Percentiles rank a stretch among this genome's conserved stretches.
These are phyloP conservation scores for Barbus barbus DNA, from an alignment of 2,113 vertebrate genomes.

Conservation along the genomic window DNA sequence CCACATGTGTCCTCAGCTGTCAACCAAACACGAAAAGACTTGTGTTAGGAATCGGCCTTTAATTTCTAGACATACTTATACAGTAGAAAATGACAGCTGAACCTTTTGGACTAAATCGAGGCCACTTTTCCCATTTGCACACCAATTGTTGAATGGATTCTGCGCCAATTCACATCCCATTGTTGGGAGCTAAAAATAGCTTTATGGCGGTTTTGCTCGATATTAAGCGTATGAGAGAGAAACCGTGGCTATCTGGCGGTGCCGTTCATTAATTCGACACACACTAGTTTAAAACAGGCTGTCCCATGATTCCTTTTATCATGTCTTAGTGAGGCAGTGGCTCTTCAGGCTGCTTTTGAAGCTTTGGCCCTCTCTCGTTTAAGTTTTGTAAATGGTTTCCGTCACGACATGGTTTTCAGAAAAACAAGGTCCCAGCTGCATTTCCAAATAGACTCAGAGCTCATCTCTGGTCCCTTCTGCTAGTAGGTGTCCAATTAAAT, in stretches of 20 bases:
- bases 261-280: slow-evolving; percentile 46
- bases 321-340: slow-evolving; percentile 41
- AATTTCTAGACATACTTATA: slow-evolving; percentile 59
- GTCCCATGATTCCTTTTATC: slow-evolving; percentile 29
- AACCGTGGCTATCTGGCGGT: not conserved
- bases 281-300: slow-evolving; percentile 36
- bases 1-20: slow-evolving; percentile 99
- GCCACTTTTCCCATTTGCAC: not conserved
- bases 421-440: slow-evolving; percentile 63
- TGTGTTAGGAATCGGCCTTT: slow-evolving; percentile 79
- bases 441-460: slow-evolving; percentile 62
- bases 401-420: slow-evolving; percentile 19
- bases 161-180: not conserved
- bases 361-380: slow-evolving; percentile 36
- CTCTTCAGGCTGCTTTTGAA: slow-evolving; percentile 20
- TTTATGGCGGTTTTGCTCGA: slow-evolving; percentile 15
- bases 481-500: slow-evolving; percentile 58
- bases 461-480: slow-evolving; percentile 51
- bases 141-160: slow-evolving; percentile 34
- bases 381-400: slow-evolving; percentile 46
- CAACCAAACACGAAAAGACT: slow-evolving; percentile 80
- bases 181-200: not conserved
- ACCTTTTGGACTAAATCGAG: slow-evolving; percentile 51
- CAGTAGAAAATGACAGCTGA: slow-evolving; percentile 80
- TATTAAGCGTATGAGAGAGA: not conserved